phyloP scores from a whole-genome alignment of 2,113 vertebrate genomes.

The Brienomyrus brachyistius region DNA sequence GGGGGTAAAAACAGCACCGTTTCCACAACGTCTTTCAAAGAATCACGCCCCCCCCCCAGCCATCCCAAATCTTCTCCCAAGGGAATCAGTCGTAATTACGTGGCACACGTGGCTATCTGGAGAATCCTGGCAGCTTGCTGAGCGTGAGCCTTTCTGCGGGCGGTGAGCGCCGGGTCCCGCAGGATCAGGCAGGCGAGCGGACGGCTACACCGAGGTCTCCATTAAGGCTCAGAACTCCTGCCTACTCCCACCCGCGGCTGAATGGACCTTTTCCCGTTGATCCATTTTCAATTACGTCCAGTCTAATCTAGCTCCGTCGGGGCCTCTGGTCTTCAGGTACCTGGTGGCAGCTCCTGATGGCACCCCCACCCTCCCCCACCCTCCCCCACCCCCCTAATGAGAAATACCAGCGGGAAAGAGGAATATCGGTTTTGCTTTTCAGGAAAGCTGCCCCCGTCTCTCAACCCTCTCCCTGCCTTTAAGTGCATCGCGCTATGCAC shows the following conservation, averaged over 20 bases:
- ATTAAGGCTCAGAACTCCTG: not conserved
- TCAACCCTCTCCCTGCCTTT: not conserved
- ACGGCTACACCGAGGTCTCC: not conserved
- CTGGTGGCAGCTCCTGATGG: not conserved
- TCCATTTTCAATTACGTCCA: slow-evolving; percentile 19
- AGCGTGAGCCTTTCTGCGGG: not conserved
- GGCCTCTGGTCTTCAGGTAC: not conserved
- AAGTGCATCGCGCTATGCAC: not conserved
- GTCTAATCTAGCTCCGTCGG: slow-evolving; percentile 1
- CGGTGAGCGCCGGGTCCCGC: not conserved
- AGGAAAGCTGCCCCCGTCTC: not conserved
- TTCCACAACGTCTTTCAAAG: not conserved
- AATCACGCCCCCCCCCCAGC: not conserved
- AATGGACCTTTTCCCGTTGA: slow-evolving; percentile 15
- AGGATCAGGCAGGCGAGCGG: not conserved
- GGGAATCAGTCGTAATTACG: not conserved
- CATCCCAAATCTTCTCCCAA: not conserved
- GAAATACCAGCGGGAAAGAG: not conserved
- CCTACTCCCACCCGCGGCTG: not conserved
- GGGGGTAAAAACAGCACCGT: not conserved
- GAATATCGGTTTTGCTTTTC: slow-evolving; percentile 1
- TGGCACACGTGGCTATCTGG: not conserved
- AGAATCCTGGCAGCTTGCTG: not conserved
- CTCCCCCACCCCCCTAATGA: not conserved
- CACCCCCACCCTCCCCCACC: not conserved